These are phyloP conservation scores for Heliocidaris tuberculata DNA, from an alignment of 35 echinoderm and acorn worm species.

Conservation along the genomic window DNA sequence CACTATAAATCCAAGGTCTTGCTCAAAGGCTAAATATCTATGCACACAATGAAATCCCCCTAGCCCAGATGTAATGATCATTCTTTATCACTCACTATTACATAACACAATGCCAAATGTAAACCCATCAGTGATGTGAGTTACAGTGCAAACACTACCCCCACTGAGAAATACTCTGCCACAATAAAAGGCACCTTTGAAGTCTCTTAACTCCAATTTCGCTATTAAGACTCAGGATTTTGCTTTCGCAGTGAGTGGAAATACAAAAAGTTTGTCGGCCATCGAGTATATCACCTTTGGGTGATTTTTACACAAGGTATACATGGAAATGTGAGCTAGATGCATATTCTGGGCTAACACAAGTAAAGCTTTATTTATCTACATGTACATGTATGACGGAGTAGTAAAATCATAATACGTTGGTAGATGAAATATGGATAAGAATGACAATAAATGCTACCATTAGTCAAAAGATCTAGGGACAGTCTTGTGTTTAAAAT, in stretches of 20 bases:
- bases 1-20: neutral
- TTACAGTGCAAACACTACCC: constrained; percentile 3
- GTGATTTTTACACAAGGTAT: neutral
- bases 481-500: too few species aligned
- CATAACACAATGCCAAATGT: constrained; percentile 18
- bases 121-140: constrained; percentile 14
- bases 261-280: neutral
- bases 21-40: neutral
- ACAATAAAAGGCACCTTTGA: neutral
- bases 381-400: too few species aligned
- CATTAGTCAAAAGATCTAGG: too few species aligned
- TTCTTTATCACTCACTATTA: constrained; percentile 35
- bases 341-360: neutral
- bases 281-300: neutral
- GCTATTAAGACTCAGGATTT: neutral
- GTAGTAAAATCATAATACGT: too few species aligned
- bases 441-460: too few species aligned
- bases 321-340: neutral
- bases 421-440: too few species aligned
- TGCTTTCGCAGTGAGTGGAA: neutral
- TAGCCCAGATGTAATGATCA: neutral
- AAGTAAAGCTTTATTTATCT: too few species aligned
- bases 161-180: neutral
- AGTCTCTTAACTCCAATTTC: neutral
- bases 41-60: neutral